A percentile compares a stretch with the other conserved stretches of the same genome.
Evolutionary conservation across 2,113 vertebrate species (phyloP).

Genomic region (Thinocorus orbignyianus): DNA sequence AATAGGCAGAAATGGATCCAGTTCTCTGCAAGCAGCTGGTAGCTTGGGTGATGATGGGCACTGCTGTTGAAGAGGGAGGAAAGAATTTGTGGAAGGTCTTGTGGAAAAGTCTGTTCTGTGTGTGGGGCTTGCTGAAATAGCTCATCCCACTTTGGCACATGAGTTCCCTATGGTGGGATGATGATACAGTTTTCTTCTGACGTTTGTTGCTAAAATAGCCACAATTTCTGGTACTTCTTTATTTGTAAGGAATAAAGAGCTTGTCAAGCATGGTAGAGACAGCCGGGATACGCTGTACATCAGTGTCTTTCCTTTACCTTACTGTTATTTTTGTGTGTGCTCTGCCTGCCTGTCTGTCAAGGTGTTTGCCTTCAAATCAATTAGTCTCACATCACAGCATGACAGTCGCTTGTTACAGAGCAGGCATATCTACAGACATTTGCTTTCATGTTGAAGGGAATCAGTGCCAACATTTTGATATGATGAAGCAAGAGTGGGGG

Average conservation of each 20-base stretch:
- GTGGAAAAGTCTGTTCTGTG: neutral
- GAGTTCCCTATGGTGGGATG: neutral
- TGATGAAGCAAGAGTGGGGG: neutral
- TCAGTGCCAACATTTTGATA: conserved; percentile 16
- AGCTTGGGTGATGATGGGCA: neutral
- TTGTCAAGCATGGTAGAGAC: neutral
- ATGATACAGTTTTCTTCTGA: neutral
- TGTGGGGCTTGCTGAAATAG: neutral
- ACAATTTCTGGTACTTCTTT: neutral
- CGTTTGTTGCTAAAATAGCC: neutral
- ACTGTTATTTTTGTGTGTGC: neutral
- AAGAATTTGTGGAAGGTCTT: neutral
- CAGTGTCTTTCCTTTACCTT: neutral
- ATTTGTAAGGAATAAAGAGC: neutral
- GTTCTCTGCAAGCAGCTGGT: neutral
- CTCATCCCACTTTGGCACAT: neutral
- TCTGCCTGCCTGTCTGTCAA: neutral
- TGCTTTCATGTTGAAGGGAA: neutral
- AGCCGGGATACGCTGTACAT: neutral
- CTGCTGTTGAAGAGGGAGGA: neutral
- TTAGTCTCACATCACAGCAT: neutral
- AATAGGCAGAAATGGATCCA: neutral
- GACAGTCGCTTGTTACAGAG: neutral
- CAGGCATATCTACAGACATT: conserved; percentile 1
- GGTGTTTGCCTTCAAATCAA: conserved; percentile 23